Base-by-base conservation (phyloP, 2,797 vertebrate genomes). In the Thaleichthys pacificus region DNA sequence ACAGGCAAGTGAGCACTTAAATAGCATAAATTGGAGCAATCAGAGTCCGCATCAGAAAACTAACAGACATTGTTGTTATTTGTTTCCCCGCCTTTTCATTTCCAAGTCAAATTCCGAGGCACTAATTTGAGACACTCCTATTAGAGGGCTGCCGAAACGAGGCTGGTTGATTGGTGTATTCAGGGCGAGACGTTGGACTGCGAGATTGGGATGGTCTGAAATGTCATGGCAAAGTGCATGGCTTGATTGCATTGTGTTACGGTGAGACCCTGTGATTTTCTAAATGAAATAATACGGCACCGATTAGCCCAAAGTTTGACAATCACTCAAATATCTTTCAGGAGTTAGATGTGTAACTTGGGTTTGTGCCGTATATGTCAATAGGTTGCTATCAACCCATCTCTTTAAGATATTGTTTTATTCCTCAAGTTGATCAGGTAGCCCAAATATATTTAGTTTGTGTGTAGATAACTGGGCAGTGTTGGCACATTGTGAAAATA, bases 211-310 rank as follows among this genome's bases (percentile, higher is more conserved):
- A 85, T 78, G 84, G 87, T 85, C 83, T 71, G 74, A 91, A 91
- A 93, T 91, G 89, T 91, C 86, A 90, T 85, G 87, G 85, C 80
- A 88, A 86, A 91, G 86, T 88, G 80, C 49, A 51, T 14, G 83
- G 71, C 74, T 79, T 93, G 92, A 93, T 93, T 92, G 89, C 89
- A 89, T 88, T 91, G 89, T 89, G 76, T 70, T 78, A 79, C 76
- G 84, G 78, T 80, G 82, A 75, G 82, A 87, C 81, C 86, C 82
- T 81, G 82, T 87, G 82, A 89, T 85, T 89, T 89, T 80, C 51
- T 51, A 81, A 82, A 82, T 76, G 84, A 79, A 87, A 87, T 89
- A 89, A 89, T 91, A 85, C 86, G 77, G 75, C 62, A 66, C 77
- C 87, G 80, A 90, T 86, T 73, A 68, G 70, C 67, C 84, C 80